Percentiles rank a stretch among this genome's conserved stretches.
Conservation (phyloP, 2,113 vertebrate species). For the Raja brachyura region DNA sequence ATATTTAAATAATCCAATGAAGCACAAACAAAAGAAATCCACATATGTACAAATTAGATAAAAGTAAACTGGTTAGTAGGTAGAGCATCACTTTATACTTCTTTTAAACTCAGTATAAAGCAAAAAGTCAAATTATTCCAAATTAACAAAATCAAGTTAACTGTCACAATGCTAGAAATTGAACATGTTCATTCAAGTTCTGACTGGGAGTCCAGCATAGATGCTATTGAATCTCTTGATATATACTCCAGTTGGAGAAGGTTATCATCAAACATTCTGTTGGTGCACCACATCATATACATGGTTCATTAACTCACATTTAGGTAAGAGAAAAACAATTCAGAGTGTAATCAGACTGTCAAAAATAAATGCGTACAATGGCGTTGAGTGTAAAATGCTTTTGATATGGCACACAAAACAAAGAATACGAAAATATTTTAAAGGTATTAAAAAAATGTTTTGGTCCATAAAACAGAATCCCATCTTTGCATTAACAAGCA, state of each 20-base stretch:
- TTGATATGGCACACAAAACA: background rate
- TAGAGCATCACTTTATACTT: background rate
- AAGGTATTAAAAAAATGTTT: background rate
- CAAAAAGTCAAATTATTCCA: background rate
- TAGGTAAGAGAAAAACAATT: background rate
- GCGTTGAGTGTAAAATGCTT: background rate
- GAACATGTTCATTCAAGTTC: background rate
- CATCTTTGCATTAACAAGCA: background rate
- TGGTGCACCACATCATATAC: background rate
- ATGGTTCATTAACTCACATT: background rate
- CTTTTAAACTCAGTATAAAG: background rate
- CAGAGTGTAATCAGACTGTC: background rate
- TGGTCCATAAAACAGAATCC: background rate
- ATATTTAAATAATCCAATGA: background rate
- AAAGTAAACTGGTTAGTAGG: background rate
- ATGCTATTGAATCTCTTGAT: background rate
- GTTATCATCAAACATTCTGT: constrained; percentile 2
- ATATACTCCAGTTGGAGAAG: background rate
- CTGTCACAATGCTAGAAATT: background rate
- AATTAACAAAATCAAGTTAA: background rate
- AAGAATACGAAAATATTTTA: background rate
- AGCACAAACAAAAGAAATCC: background rate
- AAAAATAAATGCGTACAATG: background rate
- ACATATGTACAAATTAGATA: background rate
- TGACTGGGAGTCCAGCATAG: background rate